These are phyloP conservation scores for Enteromius thamalakanensis DNA, from an alignment of 2,797 vertebrate genomes.

Conservation along the genomic window DNA sequence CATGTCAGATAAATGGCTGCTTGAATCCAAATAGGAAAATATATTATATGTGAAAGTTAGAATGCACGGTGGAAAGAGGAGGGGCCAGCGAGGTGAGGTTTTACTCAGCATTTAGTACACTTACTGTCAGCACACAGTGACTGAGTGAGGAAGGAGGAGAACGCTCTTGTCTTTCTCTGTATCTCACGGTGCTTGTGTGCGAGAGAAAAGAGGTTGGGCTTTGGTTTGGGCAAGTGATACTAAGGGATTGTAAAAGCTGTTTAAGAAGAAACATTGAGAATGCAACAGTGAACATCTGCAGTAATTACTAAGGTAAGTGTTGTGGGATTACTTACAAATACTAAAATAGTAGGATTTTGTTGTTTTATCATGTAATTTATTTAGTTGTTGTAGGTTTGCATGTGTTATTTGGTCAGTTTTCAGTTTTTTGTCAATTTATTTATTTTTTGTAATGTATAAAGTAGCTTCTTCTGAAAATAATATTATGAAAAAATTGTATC, in stretches of 20 bases:
- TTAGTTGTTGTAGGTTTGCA: not conserved
- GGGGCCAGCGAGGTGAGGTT: conserved; percentile 51
- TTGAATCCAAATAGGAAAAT: conserved; percentile 20
- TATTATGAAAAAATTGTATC: not conserved
- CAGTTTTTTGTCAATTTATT: too few species aligned
- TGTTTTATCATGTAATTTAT: not conserved
- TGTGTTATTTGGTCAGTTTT: not conserved
- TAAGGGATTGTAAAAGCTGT: not conserved
- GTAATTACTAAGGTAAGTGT: conserved; percentile 41
- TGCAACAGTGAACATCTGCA: conserved; percentile 33
- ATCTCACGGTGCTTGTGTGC: conserved; percentile 7
- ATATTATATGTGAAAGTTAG: conserved; percentile 42
- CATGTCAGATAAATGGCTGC: not conserved
- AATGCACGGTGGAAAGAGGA: conserved; percentile 34
- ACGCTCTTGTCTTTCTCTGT: not conserved
- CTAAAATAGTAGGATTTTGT: not conserved
- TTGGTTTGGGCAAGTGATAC: conserved; percentile 17
- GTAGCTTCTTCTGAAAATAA: not conserved
- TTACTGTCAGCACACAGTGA: conserved; percentile 22
- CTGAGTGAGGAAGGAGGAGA: conserved; percentile 13
- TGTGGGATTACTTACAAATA: not conserved
- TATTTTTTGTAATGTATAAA: not conserved
- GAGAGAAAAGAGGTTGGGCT: not conserved
- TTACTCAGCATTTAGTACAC: not conserved
- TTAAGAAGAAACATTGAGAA: conserved; percentile 18